phyloP scores from a whole-genome alignment of 2,113 vertebrate species.

The Callipepla californica region DNA sequence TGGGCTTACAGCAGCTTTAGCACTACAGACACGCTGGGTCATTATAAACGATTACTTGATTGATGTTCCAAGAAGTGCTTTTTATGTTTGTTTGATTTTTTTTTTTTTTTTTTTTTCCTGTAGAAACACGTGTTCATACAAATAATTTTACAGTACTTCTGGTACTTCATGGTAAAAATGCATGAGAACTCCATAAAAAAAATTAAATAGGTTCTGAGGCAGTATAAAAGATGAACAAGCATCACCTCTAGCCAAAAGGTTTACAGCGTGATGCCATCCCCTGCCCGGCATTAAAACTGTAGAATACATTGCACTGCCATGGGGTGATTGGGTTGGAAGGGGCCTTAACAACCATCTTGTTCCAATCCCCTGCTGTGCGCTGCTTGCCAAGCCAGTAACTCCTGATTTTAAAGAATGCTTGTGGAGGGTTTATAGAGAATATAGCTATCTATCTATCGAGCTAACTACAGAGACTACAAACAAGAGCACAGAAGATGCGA shows the following conservation, averaged over 20 bases:
- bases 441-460: background rate
- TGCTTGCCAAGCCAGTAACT: background rate
- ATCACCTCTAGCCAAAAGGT: background rate
- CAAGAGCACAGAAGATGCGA: background rate
- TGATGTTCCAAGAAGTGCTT: background rate
- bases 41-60: background rate
- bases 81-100: background rate
- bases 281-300: fast-evolving
- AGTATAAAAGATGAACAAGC: fast-evolving
- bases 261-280: fast-evolving
- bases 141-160: background rate
- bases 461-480: background rate
- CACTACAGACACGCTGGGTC: background rate
- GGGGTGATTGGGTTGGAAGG: background rate
- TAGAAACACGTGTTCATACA: background rate
- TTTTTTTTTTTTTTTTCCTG: background rate
- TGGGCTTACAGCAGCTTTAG: background rate
- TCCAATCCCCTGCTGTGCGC: background rate
- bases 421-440: background rate
- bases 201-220: background rate
- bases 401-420: fast-evolving
- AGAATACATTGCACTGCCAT: background rate
- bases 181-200: background rate
- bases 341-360: background rate
- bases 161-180: background rate